Base-by-base conservation (phyloP, 2,113 vertebrate species). In the Dolichotis patagonum region DNA sequence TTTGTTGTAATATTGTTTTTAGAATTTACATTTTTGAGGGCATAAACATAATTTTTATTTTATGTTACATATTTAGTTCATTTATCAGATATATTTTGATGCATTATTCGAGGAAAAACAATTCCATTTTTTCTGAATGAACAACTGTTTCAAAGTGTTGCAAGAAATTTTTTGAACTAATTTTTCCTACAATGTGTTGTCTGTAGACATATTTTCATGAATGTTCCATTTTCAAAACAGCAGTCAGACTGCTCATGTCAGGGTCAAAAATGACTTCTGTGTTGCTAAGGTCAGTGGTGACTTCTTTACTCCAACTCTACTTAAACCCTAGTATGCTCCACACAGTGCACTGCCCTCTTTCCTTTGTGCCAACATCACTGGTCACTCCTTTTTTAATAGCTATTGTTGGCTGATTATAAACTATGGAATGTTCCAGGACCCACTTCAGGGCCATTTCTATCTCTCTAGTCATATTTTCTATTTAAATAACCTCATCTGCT, bases 21-120 rank as follows among this genome's bases (percentile, higher is more conserved):
- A 49, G 20, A 67, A 60, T 58, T 86, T 82, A 26, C n/a, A 58
- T 54, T 96, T 75, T 43, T 49, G 93, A 90, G 20, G 63, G 4
- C 52, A 43, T 90, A 85, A 38, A 95, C 20, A 52, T n/a, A 54
- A 90, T 62, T 82, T 85, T 80, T 56, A 88, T 67, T 78, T 62
- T 83, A 16, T 32, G 12, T 28, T n/a, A 63, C 3, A 69, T 78
- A 80, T 93, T 93, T 63, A 63, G 83, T 35, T 58, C 43, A 84
- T 62, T 78, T 80, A 38, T 63, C 88, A 35, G 20, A 62, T n/a
- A 85, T 41, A 28, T 63, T 80, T 30, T n/a, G 32, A 20, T 35
- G 30, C 60, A 38, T 38, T 24, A 60, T 54, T 60, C 63, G 6
- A 86, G 32, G 26, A 62, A 67, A 14, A 81, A 85, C 80, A 89